Base-by-base conservation (phyloP, 2,113 vertebrate species). In the Notiomystis cincta region DNA sequence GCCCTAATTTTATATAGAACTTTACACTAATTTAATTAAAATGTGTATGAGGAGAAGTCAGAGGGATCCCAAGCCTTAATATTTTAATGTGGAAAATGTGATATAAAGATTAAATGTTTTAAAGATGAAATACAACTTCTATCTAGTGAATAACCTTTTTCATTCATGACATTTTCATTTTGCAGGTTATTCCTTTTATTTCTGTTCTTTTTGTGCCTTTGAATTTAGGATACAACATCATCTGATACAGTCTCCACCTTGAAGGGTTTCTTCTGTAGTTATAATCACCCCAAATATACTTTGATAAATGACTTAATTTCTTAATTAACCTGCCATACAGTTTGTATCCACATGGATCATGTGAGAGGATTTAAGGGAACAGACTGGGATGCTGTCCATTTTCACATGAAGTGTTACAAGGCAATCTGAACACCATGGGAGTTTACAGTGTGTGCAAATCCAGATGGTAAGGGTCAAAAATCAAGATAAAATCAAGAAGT, bases 281-380 rank as follows among this genome's bases (percentile, higher is more conserved):
- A 90, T 72, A 96, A 95, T 96, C 70, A 92, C 87, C 60, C 82
- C 61, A 90, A 95, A 95, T 86, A 91, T 92, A 91, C 92, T 97
- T 93, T 88, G 66, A 96, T 95, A 96, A 97, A 96, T 97, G 40
- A 92, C 54, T 96, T 84, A 65, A 89, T 96, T 84, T 90, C 95
- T 95, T 91, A 69, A 97, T n/a, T n/a, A n/a, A n/a, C 9, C 16
- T 50, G 50, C 28, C 60, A 57, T n/a, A 31, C 13, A 71, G 71
- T 72, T 76, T 50, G 51, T 57, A 45, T 53, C 38, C n/a, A 48
- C 13, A 33, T 8, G 45, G 23, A 50, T 75, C 72, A 53, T 15
- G 23, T 56, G 37, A 33, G 37, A 71, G 50, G 58, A 67, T 80
- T 90, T 65, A 69, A 76, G n/a, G 37, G 57, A 73, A 42, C n/a